phyloP scores from a whole-genome alignment of 1,140 invertebrate genomes.

The Philotrypesis tridentata region DNA sequence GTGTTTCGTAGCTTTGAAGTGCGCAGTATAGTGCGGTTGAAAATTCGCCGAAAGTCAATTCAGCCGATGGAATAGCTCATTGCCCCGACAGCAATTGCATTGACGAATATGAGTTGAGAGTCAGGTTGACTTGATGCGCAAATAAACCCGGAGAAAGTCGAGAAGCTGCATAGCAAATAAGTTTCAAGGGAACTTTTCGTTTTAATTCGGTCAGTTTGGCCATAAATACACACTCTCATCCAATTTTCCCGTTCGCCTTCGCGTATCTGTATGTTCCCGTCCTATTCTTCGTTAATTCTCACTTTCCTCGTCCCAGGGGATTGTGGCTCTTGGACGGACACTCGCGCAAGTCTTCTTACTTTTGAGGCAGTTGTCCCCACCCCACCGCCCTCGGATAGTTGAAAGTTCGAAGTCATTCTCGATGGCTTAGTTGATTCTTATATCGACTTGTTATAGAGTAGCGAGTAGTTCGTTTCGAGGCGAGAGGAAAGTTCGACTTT shows the following conservation, averaged over 20 bases:
- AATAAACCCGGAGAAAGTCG: not conserved
- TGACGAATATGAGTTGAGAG: too few species aligned
- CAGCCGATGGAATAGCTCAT: too few species aligned
- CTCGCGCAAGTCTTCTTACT: not conserved
- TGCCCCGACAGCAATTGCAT: too few species aligned
- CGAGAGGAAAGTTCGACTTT: not conserved
- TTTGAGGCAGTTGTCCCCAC: not conserved
- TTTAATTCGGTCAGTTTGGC: conserved; percentile 38
- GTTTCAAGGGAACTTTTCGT: conserved; percentile 19
- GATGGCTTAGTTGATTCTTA: conserved; percentile 15
- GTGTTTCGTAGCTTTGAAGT: too few species aligned
- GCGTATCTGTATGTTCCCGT: not conserved
- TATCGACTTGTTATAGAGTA: conserved; percentile 14
- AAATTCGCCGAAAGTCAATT: too few species aligned
- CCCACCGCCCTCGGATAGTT: not conserved
- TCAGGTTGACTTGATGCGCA: too few species aligned
- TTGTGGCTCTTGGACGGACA: not conserved
- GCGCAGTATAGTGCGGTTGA: too few species aligned
- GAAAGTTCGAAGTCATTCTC: conserved; percentile 4
- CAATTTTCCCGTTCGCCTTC: conserved; percentile 15
- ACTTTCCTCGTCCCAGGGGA: not conserved
- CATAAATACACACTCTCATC: conserved; percentile 22
- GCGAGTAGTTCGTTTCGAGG: not conserved
- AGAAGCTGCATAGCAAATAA: too few species aligned
- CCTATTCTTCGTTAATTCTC: not conserved